These are phyloP conservation scores for Apogon hyalosoma DNA, from an alignment of 2,797 vertebrate species.

Conservation along the genomic window DNA sequence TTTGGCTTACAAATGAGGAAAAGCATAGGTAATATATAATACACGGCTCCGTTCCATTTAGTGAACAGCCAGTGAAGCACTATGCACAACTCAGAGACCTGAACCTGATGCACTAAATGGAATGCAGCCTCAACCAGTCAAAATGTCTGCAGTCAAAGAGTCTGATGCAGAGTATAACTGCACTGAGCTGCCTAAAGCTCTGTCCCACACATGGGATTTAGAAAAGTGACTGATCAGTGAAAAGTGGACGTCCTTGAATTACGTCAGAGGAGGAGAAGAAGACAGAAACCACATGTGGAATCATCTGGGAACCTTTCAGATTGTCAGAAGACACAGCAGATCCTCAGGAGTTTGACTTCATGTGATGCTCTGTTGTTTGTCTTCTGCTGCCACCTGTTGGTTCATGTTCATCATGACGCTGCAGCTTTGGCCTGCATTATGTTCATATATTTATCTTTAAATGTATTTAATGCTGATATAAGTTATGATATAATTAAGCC, in stretches of 20 bases:
- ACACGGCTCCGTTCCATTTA: no score
- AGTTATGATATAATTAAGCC: not conserved
- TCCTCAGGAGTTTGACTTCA: constrained; percentile 10
- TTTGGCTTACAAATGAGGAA: no score
- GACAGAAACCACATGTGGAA: not conserved
- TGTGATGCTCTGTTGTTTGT: constrained; percentile 23
- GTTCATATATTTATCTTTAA: constrained; percentile 1
- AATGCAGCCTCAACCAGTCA: no score
- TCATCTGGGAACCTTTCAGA: not conserved
- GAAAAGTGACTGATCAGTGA: not conserved
- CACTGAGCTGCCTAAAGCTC: not conserved
- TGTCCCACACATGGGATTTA: not conserved
- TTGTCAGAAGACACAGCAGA: constrained; percentile 10
- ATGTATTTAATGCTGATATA: not conserved
- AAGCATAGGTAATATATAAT: no score
- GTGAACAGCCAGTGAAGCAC: no score
- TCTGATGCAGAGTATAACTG: no score
- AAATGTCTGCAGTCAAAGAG: no score
- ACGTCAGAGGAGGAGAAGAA: constrained; percentile 10
- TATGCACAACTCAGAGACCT: no score
- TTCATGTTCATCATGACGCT: not conserved
- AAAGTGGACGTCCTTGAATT: not conserved
- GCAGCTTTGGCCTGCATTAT: not conserved
- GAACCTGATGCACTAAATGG: no score
- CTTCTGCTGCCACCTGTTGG: constrained; percentile 63